phyloP scores from a whole-genome alignment of 2,888 invertebrate genomes.

The Alsophila aescularia region DNA sequence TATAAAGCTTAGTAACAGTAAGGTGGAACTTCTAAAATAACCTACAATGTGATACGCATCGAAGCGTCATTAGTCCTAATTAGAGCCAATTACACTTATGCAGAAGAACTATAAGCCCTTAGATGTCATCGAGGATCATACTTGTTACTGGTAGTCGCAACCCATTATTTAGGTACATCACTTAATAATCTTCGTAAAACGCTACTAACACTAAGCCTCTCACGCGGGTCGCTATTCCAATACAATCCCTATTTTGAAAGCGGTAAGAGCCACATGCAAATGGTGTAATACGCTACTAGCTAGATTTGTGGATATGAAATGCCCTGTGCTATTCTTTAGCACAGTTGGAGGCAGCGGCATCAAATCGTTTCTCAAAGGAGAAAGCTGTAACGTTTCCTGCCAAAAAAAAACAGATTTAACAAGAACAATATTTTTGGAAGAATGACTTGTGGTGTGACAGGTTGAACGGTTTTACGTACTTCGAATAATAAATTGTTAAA shows the following conservation, averaged over 20 bases:
- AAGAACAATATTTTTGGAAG: slow-evolving; percentile 24
- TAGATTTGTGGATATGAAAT: slow-evolving; percentile 60
- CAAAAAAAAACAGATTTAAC: slow-evolving; percentile 29
- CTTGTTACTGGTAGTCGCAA: slow-evolving; percentile 19
- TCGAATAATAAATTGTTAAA: slow-evolving; percentile 6
- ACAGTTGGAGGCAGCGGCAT: slow-evolving; percentile 47
- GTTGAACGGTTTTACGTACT: slow-evolving; percentile 3
- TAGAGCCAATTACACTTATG: no score
- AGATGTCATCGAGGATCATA: slow-evolving; percentile 21
- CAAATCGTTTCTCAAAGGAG: slow-evolving; percentile 34
- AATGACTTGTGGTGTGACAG: slow-evolving; percentile 23
- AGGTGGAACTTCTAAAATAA: no score
- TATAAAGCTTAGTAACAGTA: no score
- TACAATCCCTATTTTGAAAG: slow-evolving; percentile 35
- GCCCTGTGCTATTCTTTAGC: slow-evolving; percentile 58
- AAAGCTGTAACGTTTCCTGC: slow-evolving; percentile 23
- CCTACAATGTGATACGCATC: no score
- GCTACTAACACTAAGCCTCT: slow-evolving; percentile 9
- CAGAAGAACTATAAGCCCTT: no score
- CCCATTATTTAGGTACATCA: slow-evolving; percentile 36
- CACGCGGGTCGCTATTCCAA: slow-evolving; percentile 30
- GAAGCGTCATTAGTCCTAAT: no score
- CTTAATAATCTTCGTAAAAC: slow-evolving; percentile 28
- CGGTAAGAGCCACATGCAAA: slow-evolving; percentile 39
- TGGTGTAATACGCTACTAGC: slow-evolving; percentile 10